Conservation (phyloP, 2,113 vertebrate species). For the Cinclus mexicanus region DNA sequence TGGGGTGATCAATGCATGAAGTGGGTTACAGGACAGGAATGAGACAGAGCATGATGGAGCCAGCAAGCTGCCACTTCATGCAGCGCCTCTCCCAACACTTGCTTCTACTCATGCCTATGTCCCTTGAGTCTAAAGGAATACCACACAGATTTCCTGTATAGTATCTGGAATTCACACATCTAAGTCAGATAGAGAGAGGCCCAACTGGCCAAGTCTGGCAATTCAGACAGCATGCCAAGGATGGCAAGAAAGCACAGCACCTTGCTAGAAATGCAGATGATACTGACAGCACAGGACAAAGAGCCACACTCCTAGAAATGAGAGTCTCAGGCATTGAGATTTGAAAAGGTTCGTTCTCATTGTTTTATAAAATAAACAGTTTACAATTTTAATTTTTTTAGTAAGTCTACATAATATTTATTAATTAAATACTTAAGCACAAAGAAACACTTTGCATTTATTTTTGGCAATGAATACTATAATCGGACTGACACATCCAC, state of each 20-base stretch:
- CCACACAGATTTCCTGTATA: neutral
- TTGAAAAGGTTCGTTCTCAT: neutral
- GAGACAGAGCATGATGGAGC: fast-evolving
- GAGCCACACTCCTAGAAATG: neutral
- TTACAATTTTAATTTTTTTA: neutral
- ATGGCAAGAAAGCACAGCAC: neutral
- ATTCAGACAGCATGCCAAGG: neutral
- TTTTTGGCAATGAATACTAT: neutral
- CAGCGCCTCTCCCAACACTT: fast-evolving
- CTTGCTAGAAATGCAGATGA: neutral
- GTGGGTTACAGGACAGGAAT: neutral
- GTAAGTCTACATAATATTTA: neutral
- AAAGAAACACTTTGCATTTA: neutral
- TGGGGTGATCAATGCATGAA: neutral
- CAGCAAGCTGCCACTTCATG: neutral
- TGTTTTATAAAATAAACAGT: neutral
- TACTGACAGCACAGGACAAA: neutral
- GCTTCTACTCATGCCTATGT: neutral
- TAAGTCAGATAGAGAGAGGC: neutral
- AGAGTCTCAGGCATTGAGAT: neutral
- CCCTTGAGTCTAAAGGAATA: neutral
- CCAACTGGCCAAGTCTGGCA: neutral
- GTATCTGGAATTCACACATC: neutral
- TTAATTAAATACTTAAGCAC: neutral
- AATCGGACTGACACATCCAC: neutral